Evolutionary conservation across 2,888 invertebrate genomes (phyloP).

Genomic region (Cybosia mesomella): DNA sequence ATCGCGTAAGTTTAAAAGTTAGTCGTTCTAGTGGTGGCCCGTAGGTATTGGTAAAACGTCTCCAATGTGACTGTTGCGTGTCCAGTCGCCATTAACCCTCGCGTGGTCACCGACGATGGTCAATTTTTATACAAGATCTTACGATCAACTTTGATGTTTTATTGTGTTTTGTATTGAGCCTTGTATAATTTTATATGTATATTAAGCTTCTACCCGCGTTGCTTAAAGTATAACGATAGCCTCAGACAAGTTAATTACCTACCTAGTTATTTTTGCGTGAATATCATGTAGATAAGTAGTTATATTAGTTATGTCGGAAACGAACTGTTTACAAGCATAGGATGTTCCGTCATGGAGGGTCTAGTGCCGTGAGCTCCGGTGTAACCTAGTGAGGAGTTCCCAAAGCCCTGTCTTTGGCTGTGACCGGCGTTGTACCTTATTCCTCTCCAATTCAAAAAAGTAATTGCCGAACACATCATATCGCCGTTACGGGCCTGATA

Average conservation of each 20-base stretch:
- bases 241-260: background rate
- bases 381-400: no score
- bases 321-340: background rate
- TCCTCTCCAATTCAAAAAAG: no score
- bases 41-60: slow-evolving; percentile 43
- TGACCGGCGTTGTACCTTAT: no score
- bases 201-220: background rate
- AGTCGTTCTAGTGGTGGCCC: slow-evolving; percentile 7
- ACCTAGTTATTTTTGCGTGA: background rate
- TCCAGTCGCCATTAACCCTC: slow-evolving; percentile 37
- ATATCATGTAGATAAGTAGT: background rate
- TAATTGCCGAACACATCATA: no score
- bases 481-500: no score
- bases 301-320: background rate
- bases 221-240: background rate
- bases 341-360: background rate
- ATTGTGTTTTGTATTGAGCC: slow-evolving; percentile 18
- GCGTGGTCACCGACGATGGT: slow-evolving; percentile 46
- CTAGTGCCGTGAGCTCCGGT: no score
- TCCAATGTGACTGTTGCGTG: slow-evolving; percentile 51
- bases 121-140: slow-evolving; percentile 38
- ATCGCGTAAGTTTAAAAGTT: background rate
- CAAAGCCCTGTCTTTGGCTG: no score
- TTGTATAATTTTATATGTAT: background rate
- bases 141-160: slow-evolving; percentile 37